Base-by-base conservation (phyloP, 2,113 vertebrate species). In the Manacus vitellinus region DNA sequence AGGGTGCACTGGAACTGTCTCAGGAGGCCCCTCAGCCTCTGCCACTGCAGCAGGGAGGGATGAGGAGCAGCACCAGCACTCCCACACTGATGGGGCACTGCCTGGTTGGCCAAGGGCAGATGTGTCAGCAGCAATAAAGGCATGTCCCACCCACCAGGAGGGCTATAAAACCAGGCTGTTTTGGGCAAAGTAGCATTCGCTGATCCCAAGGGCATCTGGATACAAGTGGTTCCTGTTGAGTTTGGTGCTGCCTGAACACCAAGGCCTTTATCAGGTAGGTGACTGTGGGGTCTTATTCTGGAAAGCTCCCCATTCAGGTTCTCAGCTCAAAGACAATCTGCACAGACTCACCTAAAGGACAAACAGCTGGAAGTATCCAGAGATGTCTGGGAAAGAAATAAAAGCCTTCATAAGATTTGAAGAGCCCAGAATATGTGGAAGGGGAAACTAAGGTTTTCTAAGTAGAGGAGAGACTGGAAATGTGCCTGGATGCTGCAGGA, bases 171-270 rank as follows among this genome's bases (percentile, higher is more conserved):
- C 20, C 33, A 46, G 16, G 4, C 10, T n/a, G 37, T 30, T 55
- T 47, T 2, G 2, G 44, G 22, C 39, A 78, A 93, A 49, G 12
- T 2, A 9, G 3, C 9, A 23, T 25, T 83, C 22, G 25, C 22
- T 62, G 70, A 63, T 9, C 4, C 5, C 28, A 41, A 54, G 21
- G 18, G 15, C 44, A 39, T 28, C 49, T 44, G 39, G 27, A 44
- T 0, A 1, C 19, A 37, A n/a, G 28, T 16, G 46, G 25, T 54
- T 76, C 27, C 23, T 23, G 8, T 6, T 1, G 4, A 1, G 5
- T 58, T 39, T 92, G 11, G 10, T 55, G 20, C 59, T 55, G 15
- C 31, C 31, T 49, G 65, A 87, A 70, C n/a, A 72, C 33, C 37
- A 49, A 78, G 72, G 39, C 35, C 12, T 31, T 74, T 1, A 1